Evolutionary conservation across 1,140 invertebrate species (phyloP).

Genomic region (Lepidurus apus): DNA sequence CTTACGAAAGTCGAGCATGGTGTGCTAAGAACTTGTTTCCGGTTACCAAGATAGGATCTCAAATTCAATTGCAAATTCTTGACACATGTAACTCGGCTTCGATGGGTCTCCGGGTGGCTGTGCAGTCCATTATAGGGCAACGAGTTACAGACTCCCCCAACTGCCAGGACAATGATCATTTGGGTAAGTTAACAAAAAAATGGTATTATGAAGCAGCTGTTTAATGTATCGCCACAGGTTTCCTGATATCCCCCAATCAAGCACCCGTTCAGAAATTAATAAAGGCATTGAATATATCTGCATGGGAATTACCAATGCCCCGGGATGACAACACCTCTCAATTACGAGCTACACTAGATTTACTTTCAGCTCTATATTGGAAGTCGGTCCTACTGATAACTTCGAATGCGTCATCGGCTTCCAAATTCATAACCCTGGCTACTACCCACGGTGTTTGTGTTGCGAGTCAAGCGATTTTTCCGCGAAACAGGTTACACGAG

Average conservation of each 20-base stretch:
- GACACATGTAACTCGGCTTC: neutral
- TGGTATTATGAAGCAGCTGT: neutral
- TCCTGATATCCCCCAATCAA: neutral
- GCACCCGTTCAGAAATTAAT: neutral
- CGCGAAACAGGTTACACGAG: neutral
- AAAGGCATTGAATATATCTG: neutral
- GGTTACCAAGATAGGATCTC: neutral
- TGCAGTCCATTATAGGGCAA: neutral
- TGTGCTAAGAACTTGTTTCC: neutral
- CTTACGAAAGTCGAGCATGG: neutral
- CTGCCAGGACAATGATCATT: neutral
- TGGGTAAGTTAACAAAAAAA: neutral
- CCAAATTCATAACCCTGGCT: neutral
- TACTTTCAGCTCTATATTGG: neutral
- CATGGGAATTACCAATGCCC: neutral
- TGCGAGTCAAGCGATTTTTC: neutral
- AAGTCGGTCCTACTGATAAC: neutral
- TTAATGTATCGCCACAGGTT: neutral
- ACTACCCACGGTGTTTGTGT: neutral
- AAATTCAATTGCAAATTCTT: neutral
- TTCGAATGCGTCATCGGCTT: neutral
- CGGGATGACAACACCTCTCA: neutral
- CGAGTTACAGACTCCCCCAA: neutral
- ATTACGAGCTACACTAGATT: neutral
- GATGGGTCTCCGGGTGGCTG: neutral